A percentile compares a stretch with the other conserved stretches of the same genome.
Conservation (phyloP, 2,888 invertebrate genomes). For the Stenolophus ochropezus region DNA sequence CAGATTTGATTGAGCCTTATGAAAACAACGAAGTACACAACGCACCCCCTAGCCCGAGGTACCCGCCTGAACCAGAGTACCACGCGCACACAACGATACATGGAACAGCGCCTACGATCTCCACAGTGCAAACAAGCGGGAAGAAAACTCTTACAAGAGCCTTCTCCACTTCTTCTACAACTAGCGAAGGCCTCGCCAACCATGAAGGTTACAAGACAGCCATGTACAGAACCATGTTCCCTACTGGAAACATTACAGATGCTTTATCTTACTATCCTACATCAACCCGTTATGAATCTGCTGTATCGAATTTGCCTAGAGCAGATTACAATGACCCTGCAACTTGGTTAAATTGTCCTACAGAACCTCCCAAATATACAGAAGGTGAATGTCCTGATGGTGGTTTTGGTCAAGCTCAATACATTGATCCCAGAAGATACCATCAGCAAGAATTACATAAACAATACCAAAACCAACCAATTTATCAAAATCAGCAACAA, state of each 20-base stretch:
- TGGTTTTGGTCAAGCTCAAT: constrained; percentile 73
- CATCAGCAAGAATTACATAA: constrained; percentile 65
- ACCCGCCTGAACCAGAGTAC: constrained; percentile 77
- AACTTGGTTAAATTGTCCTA: constrained; percentile 75
- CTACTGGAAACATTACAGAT: constrained; percentile 84
- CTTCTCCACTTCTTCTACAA: constrained; percentile 74
- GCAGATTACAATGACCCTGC: constrained; percentile 77
- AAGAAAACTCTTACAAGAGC: constrained; percentile 77
- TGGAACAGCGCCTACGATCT: constrained; percentile 67
- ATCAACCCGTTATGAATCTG: constrained; percentile 77
- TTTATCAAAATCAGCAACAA: constrained; percentile 63
- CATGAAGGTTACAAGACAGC: constrained; percentile 80
- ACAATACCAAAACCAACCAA: constrained; percentile 65
- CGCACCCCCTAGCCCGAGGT: constrained; percentile 73
- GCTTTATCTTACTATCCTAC: constrained; percentile 89
- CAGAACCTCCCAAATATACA: constrained; percentile 61
- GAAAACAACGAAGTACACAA: constrained; percentile 73
- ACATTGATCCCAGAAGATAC: constrained; percentile 67
- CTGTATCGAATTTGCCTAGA: constrained; percentile 75
- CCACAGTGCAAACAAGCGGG: constrained; percentile 65
- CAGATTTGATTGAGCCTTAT: constrained; percentile 80
- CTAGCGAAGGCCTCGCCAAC: constrained; percentile 76
- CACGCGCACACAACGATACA: constrained; percentile 77
- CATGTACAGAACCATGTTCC: constrained; percentile 81
- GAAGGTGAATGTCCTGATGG: constrained; percentile 75